Base-by-base conservation (phyloP, 2,113 vertebrate genomes). In the Perognathus longimembris region DNA sequence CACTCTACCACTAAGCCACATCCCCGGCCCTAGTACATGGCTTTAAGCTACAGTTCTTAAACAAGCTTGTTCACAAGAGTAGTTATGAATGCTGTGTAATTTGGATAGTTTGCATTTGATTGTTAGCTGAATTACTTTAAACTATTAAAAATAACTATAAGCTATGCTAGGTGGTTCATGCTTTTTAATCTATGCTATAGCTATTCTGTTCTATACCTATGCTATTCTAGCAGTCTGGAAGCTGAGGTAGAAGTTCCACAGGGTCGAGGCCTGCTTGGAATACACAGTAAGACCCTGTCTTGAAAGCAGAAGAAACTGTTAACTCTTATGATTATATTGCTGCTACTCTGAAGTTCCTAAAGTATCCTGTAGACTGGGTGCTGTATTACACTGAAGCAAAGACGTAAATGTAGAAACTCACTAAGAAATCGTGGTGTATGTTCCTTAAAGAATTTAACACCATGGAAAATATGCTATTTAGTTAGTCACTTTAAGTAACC, bases 331-430 rank as follows among this genome's bases (percentile, higher is more conserved):
- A 70, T 63, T 70, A 80, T 92, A 94, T 95, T 90, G 24, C 1
- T 79, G 11, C 91, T 90, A 70, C 73, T 92, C 96, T 95, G 21
- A 38, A 79, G 6, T 38, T 54, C 4, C 74, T 95, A 90, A 92
- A 36, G 87, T 61, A 57, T 40, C 4, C 5, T 21, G 26, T 17
- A 81, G 42, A 17, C 26, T 78, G 76, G 5, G 18, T 78, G 0
- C 4, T 15, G 1, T 17, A 4, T 42, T 40, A 28, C 54, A 4
- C 42, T 2, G 2, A 79, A 63, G 3, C 28, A 63, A 42, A 5
- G 88, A 57, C 6, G 92, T 96, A 95, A 30, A 50, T 94, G 85
- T 96, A 36, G 67, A 95, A 96, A 7, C 0, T 84, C 42, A 94
- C 80, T 88, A 6, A 66, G 59, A 90, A 69, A 11, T 82, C 12